These are phyloP conservation scores for Pseudolycoriella hygida DNA, from an alignment of 2,888 invertebrate species.

Conservation along the genomic window DNA sequence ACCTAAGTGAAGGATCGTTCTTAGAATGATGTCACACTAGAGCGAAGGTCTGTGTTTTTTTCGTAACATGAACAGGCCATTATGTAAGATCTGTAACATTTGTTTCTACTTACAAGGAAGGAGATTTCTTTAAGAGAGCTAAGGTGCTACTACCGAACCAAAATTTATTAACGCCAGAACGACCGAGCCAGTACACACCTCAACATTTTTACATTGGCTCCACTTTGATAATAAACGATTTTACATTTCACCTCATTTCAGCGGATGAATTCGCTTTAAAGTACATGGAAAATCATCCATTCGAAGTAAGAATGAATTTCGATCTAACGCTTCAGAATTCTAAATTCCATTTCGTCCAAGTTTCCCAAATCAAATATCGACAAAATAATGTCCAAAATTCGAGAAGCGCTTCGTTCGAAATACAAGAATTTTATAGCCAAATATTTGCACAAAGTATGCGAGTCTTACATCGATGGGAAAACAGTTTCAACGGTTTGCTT, in stretches of 20 bases:
- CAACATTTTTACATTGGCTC: slow-evolving; percentile 76
- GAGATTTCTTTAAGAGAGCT: slow-evolving; percentile 48
- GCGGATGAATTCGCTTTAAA: slow-evolving; percentile 77
- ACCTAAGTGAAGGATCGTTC: neutral
- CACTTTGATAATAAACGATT: slow-evolving; percentile 55
- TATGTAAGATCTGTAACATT: neutral
- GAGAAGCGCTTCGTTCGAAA: slow-evolving; percentile 43
- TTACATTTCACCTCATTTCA: slow-evolving; percentile 56
- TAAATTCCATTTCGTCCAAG: too few relatives aligned
- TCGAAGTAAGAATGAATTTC: slow-evolving; percentile 35
- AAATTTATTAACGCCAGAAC: slow-evolving; percentile 47
- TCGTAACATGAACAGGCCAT: neutral
- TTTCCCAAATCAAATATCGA: slow-evolving; percentile 57
- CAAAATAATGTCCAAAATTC: slow-evolving; percentile 54
- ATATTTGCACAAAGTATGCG: slow-evolving; percentile 32
- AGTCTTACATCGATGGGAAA: slow-evolving; percentile 14
- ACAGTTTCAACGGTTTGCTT: slow-evolving; percentile 25
- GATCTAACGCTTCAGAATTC: neutral
- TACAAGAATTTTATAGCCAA: slow-evolving; percentile 62
- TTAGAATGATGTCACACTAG: neutral
- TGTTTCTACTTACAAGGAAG: slow-evolving; percentile 28
- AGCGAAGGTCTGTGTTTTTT: too few relatives aligned
- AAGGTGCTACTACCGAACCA: slow-evolving; percentile 56
- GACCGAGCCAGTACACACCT: slow-evolving; percentile 57
- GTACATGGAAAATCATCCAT: slow-evolving; percentile 66